A percentile compares a stretch with the other conserved stretches of the same genome.
phyloP scores from a whole-genome alignment of 2,113 vertebrate genomes.

The Chamaea fasciata region DNA sequence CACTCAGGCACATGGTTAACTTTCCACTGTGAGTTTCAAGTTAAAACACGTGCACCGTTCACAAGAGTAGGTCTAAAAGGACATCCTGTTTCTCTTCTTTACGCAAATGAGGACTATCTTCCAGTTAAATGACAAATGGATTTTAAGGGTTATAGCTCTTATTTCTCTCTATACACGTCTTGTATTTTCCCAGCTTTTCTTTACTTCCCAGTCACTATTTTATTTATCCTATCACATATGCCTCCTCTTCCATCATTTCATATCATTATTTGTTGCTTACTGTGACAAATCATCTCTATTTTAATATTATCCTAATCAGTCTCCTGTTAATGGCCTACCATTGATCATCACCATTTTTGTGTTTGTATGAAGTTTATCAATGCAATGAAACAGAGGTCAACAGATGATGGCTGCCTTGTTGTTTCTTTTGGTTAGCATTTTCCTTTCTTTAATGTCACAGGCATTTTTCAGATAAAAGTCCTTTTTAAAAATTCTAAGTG shows the following conservation, averaged over 20 bases:
- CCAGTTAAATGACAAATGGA: background rate
- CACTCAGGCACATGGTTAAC: background rate
- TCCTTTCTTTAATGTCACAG: background rate
- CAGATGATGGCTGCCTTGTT: background rate
- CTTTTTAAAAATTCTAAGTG: background rate
- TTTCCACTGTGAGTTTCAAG: background rate
- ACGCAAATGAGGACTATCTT: background rate
- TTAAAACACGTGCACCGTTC: fast-evolving
- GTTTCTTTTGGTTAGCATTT: background rate
- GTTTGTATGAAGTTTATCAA: background rate
- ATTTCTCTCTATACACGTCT: background rate
- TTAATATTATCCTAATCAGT: background rate
- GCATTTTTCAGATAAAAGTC: background rate
- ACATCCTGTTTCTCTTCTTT: background rate
- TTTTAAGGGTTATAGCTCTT: background rate
- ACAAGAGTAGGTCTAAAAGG: background rate
- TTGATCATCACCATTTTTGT: background rate
- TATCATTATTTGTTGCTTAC: background rate
- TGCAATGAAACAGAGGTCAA: background rate
- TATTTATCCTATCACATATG: background rate
- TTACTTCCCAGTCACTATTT: background rate
- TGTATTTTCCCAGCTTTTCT: background rate
- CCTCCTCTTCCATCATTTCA: background rate
- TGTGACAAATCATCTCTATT: background rate
- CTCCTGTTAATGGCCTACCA: background rate